These are phyloP conservation scores for Coremacera marginata DNA, from an alignment of 2,888 invertebrate genomes.

Conservation along the genomic window DNA sequence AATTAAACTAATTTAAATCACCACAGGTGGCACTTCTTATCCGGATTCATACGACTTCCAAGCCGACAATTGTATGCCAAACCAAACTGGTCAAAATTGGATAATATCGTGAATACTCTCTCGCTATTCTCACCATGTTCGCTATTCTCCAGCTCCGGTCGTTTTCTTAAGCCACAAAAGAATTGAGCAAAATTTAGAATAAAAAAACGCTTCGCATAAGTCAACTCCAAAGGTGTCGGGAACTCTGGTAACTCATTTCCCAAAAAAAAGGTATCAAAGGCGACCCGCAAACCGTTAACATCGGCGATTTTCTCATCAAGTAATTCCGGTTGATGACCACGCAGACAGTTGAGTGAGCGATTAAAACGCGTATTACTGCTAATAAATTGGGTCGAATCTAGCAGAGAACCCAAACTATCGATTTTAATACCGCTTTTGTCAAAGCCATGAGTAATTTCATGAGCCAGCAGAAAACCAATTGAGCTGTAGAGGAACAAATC, in stretches of 20 bases:
- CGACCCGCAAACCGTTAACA: conserved; percentile 48
- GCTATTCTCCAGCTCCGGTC: background rate
- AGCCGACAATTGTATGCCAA: conserved; percentile 42
- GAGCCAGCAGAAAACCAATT: conserved; percentile 50
- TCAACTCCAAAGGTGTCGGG: background rate
- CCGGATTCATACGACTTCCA: conserved; percentile 42
- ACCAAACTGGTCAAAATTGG: conserved; percentile 48
- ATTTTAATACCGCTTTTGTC: conserved; percentile 46
- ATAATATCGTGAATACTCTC: conserved; percentile 46
- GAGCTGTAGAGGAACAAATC: conserved; percentile 49
- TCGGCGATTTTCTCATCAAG: conserved; percentile 51
- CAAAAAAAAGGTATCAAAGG: conserved; percentile 48
- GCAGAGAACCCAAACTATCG: conserved; percentile 37
- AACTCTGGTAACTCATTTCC: background rate
- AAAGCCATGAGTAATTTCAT: conserved; percentile 51
- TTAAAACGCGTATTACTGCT: conserved; percentile 33
- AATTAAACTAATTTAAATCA: background rate
- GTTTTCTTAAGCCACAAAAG: conserved; percentile 45
- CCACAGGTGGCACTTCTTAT: conserved; percentile 43
- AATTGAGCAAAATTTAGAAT: conserved; percentile 52
- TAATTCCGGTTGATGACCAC: background rate
- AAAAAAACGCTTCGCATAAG: conserved; percentile 35
- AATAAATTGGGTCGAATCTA: conserved; percentile 25
- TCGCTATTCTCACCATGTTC: conserved; percentile 49
- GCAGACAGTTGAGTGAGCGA: conserved; percentile 6